A percentile compares a stretch with the other conserved stretches of the same genome.
Evolutionary conservation across 1,140 invertebrate genomes (phyloP).

Genomic region (Drosophila pseudoananassae): DNA sequence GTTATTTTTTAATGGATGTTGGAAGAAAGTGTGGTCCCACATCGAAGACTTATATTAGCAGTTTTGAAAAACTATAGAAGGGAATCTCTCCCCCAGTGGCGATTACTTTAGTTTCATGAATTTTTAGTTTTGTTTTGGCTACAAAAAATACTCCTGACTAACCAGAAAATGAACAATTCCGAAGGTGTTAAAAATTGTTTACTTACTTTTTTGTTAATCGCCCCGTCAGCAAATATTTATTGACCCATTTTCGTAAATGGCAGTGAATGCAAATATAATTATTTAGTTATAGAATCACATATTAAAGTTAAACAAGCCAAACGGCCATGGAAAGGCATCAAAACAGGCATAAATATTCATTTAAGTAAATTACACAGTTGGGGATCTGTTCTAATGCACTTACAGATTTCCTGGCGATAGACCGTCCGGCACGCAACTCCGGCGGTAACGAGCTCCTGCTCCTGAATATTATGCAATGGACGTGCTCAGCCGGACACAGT

Average conservation of each 20-base stretch:
- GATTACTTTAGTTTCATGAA: background rate
- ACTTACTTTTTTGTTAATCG: background rate
- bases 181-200: slow-evolving; percentile 11
- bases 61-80: no score
- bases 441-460: slow-evolving; percentile 22
- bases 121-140: background rate
- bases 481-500: background rate
- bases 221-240: background rate
- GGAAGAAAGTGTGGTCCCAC: no score
- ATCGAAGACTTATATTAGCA: background rate
- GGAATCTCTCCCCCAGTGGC: no score
- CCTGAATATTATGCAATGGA: background rate
- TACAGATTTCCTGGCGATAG: slow-evolving; percentile 14
- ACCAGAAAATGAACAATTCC: background rate
- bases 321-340: background rate
- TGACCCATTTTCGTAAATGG: slow-evolving; percentile 10
- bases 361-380: slow-evolving; percentile 24
- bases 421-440: slow-evolving; percentile 19
- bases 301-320: background rate
- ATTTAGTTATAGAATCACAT: background rate
- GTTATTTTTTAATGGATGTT: no score
- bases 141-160: background rate
- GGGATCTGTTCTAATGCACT: slow-evolving; percentile 22
- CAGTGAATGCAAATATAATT: background rate
- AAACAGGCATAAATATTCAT: slow-evolving; percentile 3